Evolutionary conservation across 2,797 vertebrate genomes (phyloP).

Genomic region (Pangasius larnaudii): DNA sequence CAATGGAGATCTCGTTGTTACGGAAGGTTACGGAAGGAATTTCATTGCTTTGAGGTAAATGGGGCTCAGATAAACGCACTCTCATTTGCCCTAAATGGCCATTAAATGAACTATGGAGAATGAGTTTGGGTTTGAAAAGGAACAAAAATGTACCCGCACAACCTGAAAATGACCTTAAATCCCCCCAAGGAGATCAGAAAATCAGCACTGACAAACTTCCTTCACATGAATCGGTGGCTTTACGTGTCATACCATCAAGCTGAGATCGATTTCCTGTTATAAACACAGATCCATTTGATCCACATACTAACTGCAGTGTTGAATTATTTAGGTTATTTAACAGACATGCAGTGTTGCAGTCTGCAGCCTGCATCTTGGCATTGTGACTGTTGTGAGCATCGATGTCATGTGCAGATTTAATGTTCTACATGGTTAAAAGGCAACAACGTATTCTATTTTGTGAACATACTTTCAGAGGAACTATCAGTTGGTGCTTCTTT

Average conservation of each 20-base stretch:
- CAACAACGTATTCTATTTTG: not conserved
- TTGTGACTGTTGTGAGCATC: conserved; percentile 23
- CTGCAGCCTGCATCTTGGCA: not conserved
- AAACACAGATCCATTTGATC: not conserved
- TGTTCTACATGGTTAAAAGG: not conserved
- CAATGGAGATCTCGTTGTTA: conserved; percentile 5
- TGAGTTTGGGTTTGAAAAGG: conserved; percentile 4
- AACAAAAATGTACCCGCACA: not conserved
- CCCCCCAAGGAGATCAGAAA: not conserved
- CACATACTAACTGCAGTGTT: not conserved
- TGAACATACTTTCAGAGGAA: not conserved
- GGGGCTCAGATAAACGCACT: conserved; percentile 26
- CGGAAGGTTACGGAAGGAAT: conserved; percentile 14
- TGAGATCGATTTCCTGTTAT: not conserved
- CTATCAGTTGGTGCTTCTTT: not conserved
- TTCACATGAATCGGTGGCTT: not conserved
- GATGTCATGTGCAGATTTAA: not conserved
- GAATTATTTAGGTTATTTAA: not conserved
- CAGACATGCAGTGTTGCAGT: not conserved
- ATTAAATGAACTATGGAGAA: conserved; percentile 19
- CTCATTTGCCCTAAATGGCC: conserved; percentile 32
- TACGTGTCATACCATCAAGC: not conserved
- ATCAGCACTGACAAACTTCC: not conserved
- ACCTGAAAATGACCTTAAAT: not conserved
- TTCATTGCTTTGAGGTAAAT: conserved; percentile 36